Percentiles rank a stretch among this genome's conserved stretches.
These are phyloP conservation scores for Cheilosia variabilis DNA, from an alignment of 2,888 invertebrate genomes.

Conservation along the genomic window DNA sequence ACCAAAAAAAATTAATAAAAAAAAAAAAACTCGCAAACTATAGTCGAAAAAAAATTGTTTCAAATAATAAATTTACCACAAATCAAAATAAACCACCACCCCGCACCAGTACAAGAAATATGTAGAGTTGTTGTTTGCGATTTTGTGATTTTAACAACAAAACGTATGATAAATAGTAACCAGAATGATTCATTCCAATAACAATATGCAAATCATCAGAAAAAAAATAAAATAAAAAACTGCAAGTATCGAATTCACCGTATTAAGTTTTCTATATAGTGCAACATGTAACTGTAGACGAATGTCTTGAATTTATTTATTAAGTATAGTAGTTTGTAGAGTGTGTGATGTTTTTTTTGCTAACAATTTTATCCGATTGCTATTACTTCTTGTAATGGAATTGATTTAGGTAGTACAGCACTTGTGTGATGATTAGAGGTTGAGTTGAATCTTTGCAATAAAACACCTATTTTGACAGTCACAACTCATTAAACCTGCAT, in stretches of 20 bases:
- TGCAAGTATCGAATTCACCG: slow-evolving; percentile 28
- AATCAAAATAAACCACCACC: slow-evolving; percentile 6
- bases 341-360: slow-evolving; percentile 5
- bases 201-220: not conserved
- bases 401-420: not conserved
- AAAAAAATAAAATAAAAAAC: not conserved
- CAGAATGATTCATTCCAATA: slow-evolving; percentile 17
- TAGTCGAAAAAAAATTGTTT: slow-evolving; percentile 26
- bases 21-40: slow-evolving; percentile 2
- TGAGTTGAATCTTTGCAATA: not conserved
- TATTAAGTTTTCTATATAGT: slow-evolving; percentile 10
- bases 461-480: not conserved
- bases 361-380: not conserved
- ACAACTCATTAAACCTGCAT: not conserved
- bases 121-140: slow-evolving; percentile 56
- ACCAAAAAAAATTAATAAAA: slow-evolving; percentile 8
- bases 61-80: slow-evolving; percentile 35
- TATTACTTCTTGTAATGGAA: not conserved
- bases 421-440: slow-evolving; percentile 5
- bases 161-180: slow-evolving; percentile 10
- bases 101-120: slow-evolving; percentile 27
- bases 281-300: slow-evolving; percentile 11
- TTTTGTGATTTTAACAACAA: slow-evolving; percentile 15
- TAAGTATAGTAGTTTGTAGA: not conserved
- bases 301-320: slow-evolving; percentile 21